Evolutionary conservation across 2,888 invertebrate genomes (phyloP).

Genomic region (Eustalomyia histrio): DNA sequence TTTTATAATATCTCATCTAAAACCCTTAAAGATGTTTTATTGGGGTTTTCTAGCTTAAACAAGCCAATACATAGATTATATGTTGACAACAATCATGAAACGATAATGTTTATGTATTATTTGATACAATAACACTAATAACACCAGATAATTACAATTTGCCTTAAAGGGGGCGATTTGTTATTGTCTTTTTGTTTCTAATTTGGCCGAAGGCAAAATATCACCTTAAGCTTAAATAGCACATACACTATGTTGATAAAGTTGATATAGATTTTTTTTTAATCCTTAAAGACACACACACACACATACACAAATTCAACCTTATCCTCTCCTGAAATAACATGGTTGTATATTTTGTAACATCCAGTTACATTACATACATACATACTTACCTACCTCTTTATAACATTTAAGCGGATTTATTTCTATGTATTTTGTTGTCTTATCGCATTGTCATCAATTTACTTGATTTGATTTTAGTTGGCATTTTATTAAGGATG

Average conservation of each 20-base stretch:
- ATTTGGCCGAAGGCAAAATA: constrained; percentile 13
- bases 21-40: not conserved
- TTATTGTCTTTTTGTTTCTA: not conserved
- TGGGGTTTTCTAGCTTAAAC: not conserved
- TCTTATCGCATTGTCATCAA: constrained; percentile 46
- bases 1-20: not conserved
- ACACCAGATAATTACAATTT: constrained; percentile 7
- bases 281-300: constrained; percentile 21
- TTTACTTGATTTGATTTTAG: constrained; percentile 49
- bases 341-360: not conserved
- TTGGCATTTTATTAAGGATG: constrained; percentile 9
- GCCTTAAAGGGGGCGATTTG: not conserved
- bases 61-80: constrained; percentile 22
- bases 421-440: constrained; percentile 31
- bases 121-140: constrained; percentile 22
- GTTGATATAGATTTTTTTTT: not conserved
- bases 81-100: constrained; percentile 39
- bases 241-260: not conserved
- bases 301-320: not conserved
- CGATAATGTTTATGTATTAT: constrained; percentile 41
- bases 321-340: not conserved
- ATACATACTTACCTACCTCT: not conserved
- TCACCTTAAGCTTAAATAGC: constrained; percentile 19
- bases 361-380: not conserved
- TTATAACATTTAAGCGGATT: constrained; percentile 51